Conservation (phyloP, 2,113 vertebrate species). For the Callipepla californica region DNA sequence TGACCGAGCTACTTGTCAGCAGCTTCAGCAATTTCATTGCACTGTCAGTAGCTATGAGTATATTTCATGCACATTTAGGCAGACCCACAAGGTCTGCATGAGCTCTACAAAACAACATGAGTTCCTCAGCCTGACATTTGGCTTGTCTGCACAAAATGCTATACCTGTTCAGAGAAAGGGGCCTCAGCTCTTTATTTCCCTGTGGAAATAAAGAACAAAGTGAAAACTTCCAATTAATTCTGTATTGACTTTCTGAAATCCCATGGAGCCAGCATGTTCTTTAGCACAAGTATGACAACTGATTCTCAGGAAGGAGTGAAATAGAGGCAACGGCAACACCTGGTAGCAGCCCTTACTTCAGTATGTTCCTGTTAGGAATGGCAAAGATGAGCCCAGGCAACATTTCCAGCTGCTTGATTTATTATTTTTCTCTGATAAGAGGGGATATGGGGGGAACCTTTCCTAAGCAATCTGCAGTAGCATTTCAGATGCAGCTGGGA, state of each 20-base stretch:
- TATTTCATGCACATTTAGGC: background rate
- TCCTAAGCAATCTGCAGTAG: background rate
- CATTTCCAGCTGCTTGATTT: background rate
- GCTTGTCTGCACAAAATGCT: background rate
- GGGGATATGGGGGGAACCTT: background rate
- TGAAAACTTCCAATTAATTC: background rate
- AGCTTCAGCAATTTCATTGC: background rate
- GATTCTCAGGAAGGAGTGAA: background rate
- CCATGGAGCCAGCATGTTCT: background rate
- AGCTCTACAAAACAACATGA: background rate
- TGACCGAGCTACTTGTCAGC: background rate
- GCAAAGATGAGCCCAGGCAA: background rate
- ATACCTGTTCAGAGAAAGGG: background rate
- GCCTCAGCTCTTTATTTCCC: background rate
- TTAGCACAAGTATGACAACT: background rate
- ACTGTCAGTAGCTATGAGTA: background rate
- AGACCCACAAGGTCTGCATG: background rate
- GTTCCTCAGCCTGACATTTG: background rate
- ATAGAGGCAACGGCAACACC: background rate
- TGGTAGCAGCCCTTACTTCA: background rate
- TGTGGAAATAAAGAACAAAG: background rate
- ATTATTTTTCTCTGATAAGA: background rate
- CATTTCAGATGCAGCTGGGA: background rate
- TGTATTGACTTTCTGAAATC: background rate
- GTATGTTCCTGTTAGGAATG: background rate